Conservation (phyloP, 2,888 invertebrate species). For the Catocala sponsa region DNA sequence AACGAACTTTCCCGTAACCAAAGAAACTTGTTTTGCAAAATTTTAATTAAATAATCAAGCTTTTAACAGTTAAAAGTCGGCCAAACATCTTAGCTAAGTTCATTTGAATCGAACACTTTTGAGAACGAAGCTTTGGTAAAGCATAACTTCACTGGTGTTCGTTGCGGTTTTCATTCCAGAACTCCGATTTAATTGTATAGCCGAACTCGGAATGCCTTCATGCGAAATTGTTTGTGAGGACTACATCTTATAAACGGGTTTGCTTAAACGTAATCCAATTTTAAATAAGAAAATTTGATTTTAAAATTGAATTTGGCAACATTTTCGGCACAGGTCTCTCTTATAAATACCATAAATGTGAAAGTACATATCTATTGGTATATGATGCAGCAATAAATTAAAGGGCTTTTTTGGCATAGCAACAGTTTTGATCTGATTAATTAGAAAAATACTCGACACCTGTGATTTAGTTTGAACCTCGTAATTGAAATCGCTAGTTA, state of each 20-base stretch:
- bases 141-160: constrained; percentile 13
- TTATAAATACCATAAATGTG: too few relatives aligned
- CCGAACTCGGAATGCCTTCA: not conserved
- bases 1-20: not conserved
- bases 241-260: not conserved
- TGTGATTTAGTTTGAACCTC: too few relatives aligned
- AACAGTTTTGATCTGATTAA: too few relatives aligned
- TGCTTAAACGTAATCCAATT: too few relatives aligned
- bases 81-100: constrained; percentile 35
- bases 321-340: too few relatives aligned
- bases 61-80: constrained; percentile 42
- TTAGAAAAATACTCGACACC: too few relatives aligned
- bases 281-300: too few relatives aligned
- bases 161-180: constrained; percentile 16
- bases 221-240: not conserved
- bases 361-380: too few relatives aligned
- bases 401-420: too few relatives aligned
- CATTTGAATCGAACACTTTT: constrained; percentile 27
- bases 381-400: too few relatives aligned
- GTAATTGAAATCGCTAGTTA: too few relatives aligned
- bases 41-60: constrained; percentile 38
- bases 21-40: constrained; percentile 23
- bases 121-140: constrained; percentile 25
- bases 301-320: too few relatives aligned
- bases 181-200: constrained; percentile 13